Conservation (phyloP, 1,140 invertebrate species). For the Oreohelix idahoensis region DNA sequence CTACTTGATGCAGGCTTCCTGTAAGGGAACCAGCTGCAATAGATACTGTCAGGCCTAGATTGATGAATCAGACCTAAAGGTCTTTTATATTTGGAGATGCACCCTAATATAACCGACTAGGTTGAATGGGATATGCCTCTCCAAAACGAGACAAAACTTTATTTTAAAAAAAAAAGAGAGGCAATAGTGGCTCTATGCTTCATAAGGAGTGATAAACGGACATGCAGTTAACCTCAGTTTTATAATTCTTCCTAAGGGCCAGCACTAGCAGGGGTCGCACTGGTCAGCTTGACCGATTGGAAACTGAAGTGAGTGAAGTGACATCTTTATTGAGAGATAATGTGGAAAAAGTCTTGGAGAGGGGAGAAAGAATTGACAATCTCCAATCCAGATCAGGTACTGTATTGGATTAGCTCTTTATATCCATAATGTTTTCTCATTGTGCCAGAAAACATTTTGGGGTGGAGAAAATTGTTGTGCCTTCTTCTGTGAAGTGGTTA, state of each 20-base stretch:
- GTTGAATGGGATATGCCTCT: no score
- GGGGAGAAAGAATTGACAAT: slow-evolving; percentile 76
- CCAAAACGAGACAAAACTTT: no score
- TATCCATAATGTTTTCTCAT: no score
- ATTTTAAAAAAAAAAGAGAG: no score
- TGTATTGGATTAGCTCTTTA: neutral
- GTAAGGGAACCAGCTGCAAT: no score
- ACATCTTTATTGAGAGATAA: slow-evolving; percentile 77
- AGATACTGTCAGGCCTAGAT: no score
- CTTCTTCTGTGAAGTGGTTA: neutral
- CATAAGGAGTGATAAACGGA: no score
- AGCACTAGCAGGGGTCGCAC: slow-evolving; percentile 21
- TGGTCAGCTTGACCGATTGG: slow-evolving; percentile 45
- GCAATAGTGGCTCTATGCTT: no score
- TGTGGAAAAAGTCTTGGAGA: slow-evolving; percentile 76
- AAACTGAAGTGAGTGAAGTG: slow-evolving; percentile 75
- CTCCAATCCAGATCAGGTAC: slow-evolving; percentile 75
- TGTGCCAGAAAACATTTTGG: neutral
- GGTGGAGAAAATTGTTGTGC: neutral
- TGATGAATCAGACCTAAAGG: no score
- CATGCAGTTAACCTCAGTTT: neutral
- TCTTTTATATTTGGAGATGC: no score
- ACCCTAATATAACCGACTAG: no score
- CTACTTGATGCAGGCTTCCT: no score
- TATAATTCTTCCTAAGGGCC: neutral